Conservation (phyloP, 2,888 invertebrate species). For the Mellilla xanthometata region DNA sequence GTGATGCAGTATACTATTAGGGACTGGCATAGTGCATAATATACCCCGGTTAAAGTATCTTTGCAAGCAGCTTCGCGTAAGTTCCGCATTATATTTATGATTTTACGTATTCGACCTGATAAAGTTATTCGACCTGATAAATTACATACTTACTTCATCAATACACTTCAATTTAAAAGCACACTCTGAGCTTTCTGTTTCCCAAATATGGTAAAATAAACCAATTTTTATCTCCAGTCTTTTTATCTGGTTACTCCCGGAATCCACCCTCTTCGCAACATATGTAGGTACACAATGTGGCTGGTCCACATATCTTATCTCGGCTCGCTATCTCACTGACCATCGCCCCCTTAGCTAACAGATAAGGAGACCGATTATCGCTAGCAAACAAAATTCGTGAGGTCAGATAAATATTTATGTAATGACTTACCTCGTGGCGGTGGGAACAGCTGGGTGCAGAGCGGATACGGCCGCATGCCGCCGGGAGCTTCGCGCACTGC, state of each 20-base stretch:
- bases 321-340: neutral
- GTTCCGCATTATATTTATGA: no score
- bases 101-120: no score
- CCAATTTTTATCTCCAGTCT: neutral
- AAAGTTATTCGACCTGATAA: no score
- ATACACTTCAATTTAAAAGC: no score
- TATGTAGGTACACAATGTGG: conserved; percentile 9
- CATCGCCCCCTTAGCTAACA: neutral
- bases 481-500: conserved; percentile 46
- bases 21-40: no score
- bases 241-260: neutral
- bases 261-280: conserved; percentile 5
- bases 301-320: conserved; percentile 15
- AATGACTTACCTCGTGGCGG: conserved; percentile 25
- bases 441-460: conserved; percentile 12
- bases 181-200: no score
- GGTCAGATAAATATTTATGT: conserved; percentile 26
- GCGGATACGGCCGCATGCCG: conserved; percentile 49
- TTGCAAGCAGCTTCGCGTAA: no score
- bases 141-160: no score
- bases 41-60: no score
- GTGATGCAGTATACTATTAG: no score
- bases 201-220: no score
- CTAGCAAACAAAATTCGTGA: conserved; percentile 11
- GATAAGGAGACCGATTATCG: conserved; percentile 1